Evolutionary conservation across 2,888 invertebrate species (phyloP).

Genomic region (Acanthococcus lagerstroemiae): DNA sequence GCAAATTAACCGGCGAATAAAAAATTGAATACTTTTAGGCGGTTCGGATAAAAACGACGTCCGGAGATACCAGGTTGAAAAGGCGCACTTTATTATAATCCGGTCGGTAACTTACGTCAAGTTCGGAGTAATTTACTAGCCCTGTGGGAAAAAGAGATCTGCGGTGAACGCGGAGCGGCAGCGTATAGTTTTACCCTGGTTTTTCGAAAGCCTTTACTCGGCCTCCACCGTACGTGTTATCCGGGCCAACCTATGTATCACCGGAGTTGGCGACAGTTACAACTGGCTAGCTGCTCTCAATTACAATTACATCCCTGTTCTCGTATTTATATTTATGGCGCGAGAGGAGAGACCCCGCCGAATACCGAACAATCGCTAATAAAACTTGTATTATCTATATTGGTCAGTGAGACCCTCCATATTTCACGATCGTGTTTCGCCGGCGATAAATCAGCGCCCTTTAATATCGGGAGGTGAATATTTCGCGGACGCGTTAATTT

Average conservation of each 20-base stretch:
- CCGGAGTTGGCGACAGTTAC: slow-evolving; percentile 20
- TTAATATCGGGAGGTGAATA: slow-evolving; percentile 6
- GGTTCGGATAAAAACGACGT: too few relatives aligned
- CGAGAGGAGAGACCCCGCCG: neutral
- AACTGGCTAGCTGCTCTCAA: slow-evolving; percentile 26
- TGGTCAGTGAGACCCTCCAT: slow-evolving; percentile 15
- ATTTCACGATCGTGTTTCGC: neutral
- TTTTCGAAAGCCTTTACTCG: too few relatives aligned
- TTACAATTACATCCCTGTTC: slow-evolving; percentile 18
- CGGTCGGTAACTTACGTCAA: slow-evolving; percentile 14
- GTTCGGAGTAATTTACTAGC: slow-evolving; percentile 19
- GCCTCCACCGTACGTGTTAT: too few relatives aligned
- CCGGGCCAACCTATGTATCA: slow-evolving; percentile 17
- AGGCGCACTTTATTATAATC: too few relatives aligned
- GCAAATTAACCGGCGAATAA: too few relatives aligned
- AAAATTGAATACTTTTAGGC: too few relatives aligned
- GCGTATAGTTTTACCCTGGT: too few relatives aligned
- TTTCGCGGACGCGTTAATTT: slow-evolving; percentile 4
- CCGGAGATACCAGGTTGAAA: too few relatives aligned
- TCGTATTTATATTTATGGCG: slow-evolving; percentile 16
- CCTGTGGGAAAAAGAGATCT: slow-evolving; percentile 26
- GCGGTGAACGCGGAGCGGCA: too few relatives aligned
- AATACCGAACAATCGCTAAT: slow-evolving; percentile 24
- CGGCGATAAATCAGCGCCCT: slow-evolving; percentile 16
- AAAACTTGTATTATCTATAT: slow-evolving; percentile 29